phyloP scores from a whole-genome alignment of 2,797 vertebrate species.

The Acanthornis magna region DNA sequence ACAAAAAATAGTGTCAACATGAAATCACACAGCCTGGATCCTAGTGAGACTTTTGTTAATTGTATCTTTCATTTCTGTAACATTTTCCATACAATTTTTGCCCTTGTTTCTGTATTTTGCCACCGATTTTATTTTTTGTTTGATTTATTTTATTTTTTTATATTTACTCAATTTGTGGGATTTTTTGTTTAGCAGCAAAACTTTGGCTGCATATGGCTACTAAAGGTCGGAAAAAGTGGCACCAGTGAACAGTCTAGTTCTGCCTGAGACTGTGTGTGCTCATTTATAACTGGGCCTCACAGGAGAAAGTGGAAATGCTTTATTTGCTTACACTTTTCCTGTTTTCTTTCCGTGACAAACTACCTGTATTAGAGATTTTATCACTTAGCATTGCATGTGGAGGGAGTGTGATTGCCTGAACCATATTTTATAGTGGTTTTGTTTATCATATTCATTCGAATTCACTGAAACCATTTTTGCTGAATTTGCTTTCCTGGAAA shows the following conservation, averaged over 20 bases:
- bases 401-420: neutral
- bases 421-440: neutral
- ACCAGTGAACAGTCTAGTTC: neutral
- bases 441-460: neutral
- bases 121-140: neutral
- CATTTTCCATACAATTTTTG: neutral
- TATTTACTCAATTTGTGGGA: neutral
- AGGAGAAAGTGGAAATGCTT: neutral
- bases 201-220: neutral
- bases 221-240: neutral
- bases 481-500: constrained; percentile 54
- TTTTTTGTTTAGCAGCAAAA: neutral
- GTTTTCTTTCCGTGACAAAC: neutral
- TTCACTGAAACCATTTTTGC: neutral
- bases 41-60: neutral
- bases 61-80: neutral
- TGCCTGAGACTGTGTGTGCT: neutral
- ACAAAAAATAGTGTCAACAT: neutral
- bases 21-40: neutral
- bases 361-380: neutral
- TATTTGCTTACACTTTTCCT: neutral
- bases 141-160: neutral
- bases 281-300: neutral
- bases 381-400: neutral
- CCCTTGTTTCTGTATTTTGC: neutral